Evolutionary conservation across 2,113 vertebrate species (phyloP).

Genomic region (Cairina moschata): DNA sequence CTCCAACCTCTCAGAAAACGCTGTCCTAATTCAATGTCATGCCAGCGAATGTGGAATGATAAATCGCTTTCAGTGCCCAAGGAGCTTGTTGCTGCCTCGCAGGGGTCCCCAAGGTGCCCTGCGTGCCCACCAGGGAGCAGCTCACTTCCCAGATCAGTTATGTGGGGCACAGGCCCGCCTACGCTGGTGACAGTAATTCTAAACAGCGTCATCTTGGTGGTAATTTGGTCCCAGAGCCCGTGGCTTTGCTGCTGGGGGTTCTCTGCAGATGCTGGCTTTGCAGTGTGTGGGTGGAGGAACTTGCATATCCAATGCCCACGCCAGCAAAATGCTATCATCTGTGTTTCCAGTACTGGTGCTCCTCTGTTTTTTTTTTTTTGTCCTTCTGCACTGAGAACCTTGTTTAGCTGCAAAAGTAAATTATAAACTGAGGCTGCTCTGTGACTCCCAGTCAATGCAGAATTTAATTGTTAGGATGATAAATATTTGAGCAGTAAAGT

Average conservation of each 20-base stretch:
- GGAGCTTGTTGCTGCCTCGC: neutral
- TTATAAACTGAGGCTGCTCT: neutral
- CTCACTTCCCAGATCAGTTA: neutral
- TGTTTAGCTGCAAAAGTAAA: neutral
- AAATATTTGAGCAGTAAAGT: neutral
- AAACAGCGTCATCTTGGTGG: neutral
- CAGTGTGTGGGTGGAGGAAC: neutral
- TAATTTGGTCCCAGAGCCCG: conserved; percentile 20
- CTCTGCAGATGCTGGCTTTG: neutral
- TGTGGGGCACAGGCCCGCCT: neutral
- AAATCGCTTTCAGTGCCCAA: conserved; percentile 14
- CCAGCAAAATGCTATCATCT: neutral
- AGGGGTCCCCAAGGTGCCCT: neutral
- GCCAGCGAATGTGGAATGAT: neutral
- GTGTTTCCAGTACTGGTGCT: neutral
- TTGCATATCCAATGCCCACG: neutral
- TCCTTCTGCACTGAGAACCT: neutral
- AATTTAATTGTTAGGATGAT: neutral
- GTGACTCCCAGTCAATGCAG: neutral
- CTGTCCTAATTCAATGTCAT: neutral
- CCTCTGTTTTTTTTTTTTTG: neutral
- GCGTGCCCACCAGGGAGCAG: neutral
- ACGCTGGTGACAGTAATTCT: neutral
- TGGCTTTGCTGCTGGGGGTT: neutral
- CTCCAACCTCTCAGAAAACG: neutral